Conservation (phyloP, 2,113 vertebrate species). For the Rafetus swinhoei region DNA sequence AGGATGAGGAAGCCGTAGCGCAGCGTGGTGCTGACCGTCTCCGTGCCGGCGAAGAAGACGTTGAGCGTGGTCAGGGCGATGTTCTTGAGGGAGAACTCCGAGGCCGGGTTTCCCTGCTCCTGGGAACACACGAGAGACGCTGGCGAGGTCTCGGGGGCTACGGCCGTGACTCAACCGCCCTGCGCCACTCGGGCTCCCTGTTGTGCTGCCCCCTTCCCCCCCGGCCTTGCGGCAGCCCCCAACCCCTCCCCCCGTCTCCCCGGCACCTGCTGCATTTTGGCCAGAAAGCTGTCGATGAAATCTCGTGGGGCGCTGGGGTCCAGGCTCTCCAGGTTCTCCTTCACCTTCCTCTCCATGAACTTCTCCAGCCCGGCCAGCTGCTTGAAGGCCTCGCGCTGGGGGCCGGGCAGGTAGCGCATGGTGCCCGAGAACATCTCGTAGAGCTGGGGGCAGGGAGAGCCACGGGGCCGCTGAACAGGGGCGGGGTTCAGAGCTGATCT, state of each 20-base stretch:
- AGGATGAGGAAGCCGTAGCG: conserved; percentile 46
- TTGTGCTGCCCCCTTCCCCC: fast-evolving
- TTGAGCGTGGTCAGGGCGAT: background rate
- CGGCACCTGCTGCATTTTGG: conserved; percentile 73
- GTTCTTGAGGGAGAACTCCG: conserved; percentile 39
- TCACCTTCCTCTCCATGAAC: conserved; percentile 71
- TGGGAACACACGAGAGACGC: conserved; percentile 11
- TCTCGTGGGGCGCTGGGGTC: conserved; percentile 72
- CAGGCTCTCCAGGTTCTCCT: conserved; percentile 73
- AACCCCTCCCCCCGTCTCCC: background rate
- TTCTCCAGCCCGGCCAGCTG: conserved; percentile 46
- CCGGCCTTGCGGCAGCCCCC: too few relatives aligned
- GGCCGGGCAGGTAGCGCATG: conserved; percentile 77
- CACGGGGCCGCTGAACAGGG: background rate
- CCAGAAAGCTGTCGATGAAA: conserved; percentile 82
- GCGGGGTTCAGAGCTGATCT: background rate
- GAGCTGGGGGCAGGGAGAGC: conserved; percentile 64
- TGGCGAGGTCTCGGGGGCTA: background rate
- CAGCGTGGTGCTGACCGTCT: conserved; percentile 55
- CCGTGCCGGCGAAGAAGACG: conserved; percentile 54
- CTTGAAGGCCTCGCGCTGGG: conserved; percentile 67
- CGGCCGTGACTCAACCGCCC: too few relatives aligned
- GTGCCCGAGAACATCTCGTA: conserved; percentile 81
- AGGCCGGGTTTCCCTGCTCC: conserved; percentile 32
- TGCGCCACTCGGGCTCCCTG: too few relatives aligned